These are phyloP conservation scores for Scaptomyza montana DNA, from an alignment of 1,140 invertebrate genomes.

Conservation along the genomic window DNA sequence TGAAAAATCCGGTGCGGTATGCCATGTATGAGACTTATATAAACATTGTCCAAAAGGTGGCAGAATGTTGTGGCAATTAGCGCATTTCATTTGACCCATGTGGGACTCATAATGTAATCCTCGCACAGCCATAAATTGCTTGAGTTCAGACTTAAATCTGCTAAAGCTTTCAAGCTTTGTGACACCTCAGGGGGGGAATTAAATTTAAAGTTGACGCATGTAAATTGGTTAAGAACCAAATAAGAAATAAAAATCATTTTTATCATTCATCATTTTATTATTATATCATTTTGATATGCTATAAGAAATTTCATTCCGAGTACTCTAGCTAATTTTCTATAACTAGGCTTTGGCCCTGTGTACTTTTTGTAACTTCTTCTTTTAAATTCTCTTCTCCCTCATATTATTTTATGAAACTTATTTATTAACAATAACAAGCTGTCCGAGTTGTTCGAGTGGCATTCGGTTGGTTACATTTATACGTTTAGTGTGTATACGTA, in stretches of 20 bases:
- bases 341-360: too few species aligned
- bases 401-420: conserved; percentile 30
- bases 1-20: background rate
- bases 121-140: conserved; percentile 24
- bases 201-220: too few species aligned
- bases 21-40: conserved; percentile 1
- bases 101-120: conserved; percentile 26
- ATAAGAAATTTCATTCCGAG: too few species aligned
- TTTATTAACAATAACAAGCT: conserved; percentile 62
- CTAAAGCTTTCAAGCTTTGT: background rate
- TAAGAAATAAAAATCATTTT: too few species aligned
- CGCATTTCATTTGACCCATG: conserved; percentile 28
- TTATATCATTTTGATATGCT: too few species aligned
- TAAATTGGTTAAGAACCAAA: too few species aligned
- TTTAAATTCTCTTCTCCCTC: conserved; percentile 1
- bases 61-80: conserved; percentile 8
- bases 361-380: background rate
- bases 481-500: conserved; percentile 18
- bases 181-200: too few species aligned
- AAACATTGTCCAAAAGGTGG: conserved; percentile 10
- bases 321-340: too few species aligned
- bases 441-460: conserved; percentile 8
- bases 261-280: too few species aligned
- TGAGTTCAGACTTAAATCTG: background rate
- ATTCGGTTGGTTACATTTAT: conserved; percentile 20